Conservation (phyloP, 2,113 vertebrate species). For the Bambusicola thoracicus region DNA sequence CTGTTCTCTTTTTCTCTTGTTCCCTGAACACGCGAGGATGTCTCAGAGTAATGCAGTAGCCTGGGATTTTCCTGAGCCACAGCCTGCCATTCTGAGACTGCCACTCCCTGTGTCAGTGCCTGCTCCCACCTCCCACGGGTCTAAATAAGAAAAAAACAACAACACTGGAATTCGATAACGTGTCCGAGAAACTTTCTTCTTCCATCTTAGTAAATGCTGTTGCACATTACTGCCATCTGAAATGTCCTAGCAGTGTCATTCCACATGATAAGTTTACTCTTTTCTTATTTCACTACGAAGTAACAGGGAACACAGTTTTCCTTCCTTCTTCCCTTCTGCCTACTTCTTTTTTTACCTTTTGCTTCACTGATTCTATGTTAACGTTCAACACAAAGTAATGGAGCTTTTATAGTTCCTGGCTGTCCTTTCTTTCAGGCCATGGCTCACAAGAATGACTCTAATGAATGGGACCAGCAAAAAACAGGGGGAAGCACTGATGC, state of each 20-base stretch:
- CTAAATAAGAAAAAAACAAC: background rate
- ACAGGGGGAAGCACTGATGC: background rate
- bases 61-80: background rate
- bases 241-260: background rate
- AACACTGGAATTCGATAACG: background rate
- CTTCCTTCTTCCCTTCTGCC: background rate
- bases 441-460: background rate
- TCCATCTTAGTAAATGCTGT: background rate
- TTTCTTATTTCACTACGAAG: background rate
- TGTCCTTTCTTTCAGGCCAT: rapidly evolving
- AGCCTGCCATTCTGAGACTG: background rate
- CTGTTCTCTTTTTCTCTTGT: background rate
- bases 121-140: background rate
- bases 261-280: background rate
- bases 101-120: background rate
- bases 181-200: background rate
- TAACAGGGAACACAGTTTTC: background rate
- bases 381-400: background rate
- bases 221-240: background rate
- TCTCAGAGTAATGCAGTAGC: background rate
- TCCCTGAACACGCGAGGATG: background rate
- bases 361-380: background rate
- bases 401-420: background rate
- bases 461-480: background rate
- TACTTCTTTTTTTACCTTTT: rapidly evolving